Evolutionary conservation across 2,797 vertebrate genomes (phyloP).

Genomic region (Macroramphosus scolopax): DNA sequence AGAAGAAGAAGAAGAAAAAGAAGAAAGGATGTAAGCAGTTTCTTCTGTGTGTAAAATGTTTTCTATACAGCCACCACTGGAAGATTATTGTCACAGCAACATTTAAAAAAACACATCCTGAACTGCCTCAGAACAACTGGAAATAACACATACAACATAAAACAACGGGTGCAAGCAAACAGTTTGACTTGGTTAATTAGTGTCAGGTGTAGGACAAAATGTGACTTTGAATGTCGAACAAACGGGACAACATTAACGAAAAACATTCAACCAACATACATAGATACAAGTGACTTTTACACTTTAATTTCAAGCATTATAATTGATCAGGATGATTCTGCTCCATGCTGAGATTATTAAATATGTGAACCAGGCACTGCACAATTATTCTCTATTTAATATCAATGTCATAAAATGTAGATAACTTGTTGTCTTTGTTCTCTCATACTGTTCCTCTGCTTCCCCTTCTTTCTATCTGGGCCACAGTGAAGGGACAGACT

Average conservation of each 20-base stretch:
- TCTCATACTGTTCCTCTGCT: slow-evolving; percentile 31
- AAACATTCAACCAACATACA: no score
- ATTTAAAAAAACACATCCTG: background rate
- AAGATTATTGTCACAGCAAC: no score
- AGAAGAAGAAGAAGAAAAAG: slow-evolving; percentile 98
- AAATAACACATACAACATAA: slow-evolving; percentile 22
- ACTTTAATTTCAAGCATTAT: background rate
- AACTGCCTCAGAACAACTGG: slow-evolving; percentile 4
- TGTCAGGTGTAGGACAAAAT: slow-evolving; percentile 29
- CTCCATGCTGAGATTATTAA: background rate
- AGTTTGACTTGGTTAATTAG: slow-evolving; percentile 35
- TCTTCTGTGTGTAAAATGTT: no score
- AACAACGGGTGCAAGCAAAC: slow-evolving; percentile 6
- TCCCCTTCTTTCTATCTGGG: slow-evolving; percentile 64
- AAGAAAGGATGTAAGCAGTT: slow-evolving; percentile 89
- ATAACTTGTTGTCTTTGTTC: slow-evolving; percentile 40
- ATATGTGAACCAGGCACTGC: slow-evolving; percentile 4
- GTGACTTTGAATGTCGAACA: slow-evolving; percentile 18
- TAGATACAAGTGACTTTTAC: no score
- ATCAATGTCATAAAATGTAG: slow-evolving; percentile 20
- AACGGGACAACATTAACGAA: slow-evolving; percentile 17
- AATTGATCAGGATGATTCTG: slow-evolving; percentile 2
- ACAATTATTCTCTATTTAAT: background rate
- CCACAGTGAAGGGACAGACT: slow-evolving; percentile 92
- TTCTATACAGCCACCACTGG: no score